Percentiles rank a stretch among this genome's conserved stretches.
Evolutionary conservation across 2,113 vertebrate species (phyloP).

Genomic region (Gavialis gangeticus): DNA sequence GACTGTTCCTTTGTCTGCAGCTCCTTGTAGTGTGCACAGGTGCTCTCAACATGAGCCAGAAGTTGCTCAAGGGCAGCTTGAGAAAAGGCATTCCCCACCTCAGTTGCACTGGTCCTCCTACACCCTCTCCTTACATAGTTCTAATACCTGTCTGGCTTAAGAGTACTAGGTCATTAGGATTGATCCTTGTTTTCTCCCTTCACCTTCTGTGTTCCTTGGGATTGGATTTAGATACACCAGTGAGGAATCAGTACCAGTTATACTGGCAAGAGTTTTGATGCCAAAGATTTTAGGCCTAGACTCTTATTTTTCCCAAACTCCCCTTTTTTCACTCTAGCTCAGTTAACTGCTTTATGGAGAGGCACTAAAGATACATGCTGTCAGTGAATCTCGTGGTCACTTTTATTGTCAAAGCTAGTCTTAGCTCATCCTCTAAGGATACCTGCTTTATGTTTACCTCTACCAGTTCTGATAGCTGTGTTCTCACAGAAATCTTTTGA

Average conservation of each 20-base stretch:
- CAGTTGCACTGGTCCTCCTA: background rate
- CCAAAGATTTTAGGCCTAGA: background rate
- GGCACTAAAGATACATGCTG: background rate
- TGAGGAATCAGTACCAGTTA: background rate
- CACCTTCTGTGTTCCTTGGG: background rate
- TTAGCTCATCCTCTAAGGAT: background rate
- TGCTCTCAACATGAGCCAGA: background rate
- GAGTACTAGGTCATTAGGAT: background rate
- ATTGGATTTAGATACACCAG: background rate
- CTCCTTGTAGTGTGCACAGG: background rate
- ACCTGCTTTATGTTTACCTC: background rate
- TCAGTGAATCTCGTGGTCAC: background rate
- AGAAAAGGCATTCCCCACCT: background rate
- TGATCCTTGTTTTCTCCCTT: background rate
- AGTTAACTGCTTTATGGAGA: background rate
- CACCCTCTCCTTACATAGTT: background rate
- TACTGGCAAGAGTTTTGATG: background rate
- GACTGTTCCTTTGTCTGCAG: background rate
- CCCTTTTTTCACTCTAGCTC: background rate
- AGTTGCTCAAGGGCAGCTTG: background rate
- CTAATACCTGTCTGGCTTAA: background rate
- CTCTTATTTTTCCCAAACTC: background rate
- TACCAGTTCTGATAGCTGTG: background rate
- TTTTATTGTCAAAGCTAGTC: background rate
- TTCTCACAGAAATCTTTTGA: background rate